Base-by-base conservation (phyloP, 2,113 vertebrate genomes). In the Motacilla tschutschensis region DNA sequence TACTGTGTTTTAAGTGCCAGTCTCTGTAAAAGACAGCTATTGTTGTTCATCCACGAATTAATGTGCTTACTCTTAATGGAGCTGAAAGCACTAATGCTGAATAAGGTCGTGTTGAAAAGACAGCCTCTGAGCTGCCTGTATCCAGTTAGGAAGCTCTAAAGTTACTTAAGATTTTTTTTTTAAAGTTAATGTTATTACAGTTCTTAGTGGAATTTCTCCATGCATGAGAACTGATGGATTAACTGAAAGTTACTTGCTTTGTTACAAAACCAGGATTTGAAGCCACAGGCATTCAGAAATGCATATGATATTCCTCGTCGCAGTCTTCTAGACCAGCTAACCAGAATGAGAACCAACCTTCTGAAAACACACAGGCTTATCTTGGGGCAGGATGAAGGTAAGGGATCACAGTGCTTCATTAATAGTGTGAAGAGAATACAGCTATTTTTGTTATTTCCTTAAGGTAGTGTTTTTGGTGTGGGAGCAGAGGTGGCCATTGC, bases 301-400 rank as follows among this genome's bases (percentile, higher is more conserved):
- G 97, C 98, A 0, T 98, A 97, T n/a, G 98, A 98, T 95, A 98
- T 98, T 96, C 97, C 98, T 72, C 97, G 97, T 26, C 92, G 76
- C 89, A 96, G 76, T 94, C 96, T 98, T 67, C 83, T 98, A 83
- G 98, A 98, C 89, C 97, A 98, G 77, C 91, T 98, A 78, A 98
- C 97, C 38, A 95, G 97, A 88, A 98, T 98, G 98, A 97, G 97
- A 95, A 95, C 98, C 57, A 98, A 97, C 66, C 93, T 98, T 64
- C 88, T 98, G 94, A 97, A 97, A 96, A 97, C 95, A 26, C 97
- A 96, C 70, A 97, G 96, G 46, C 95, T 95, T 89, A 97, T 98
- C 65, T 92, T 94, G 35, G 97, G 97, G 64, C 97, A 98, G 88
- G 97, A 98, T 93, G 97, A 98, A 97, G 98, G 98, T 98, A 93